Evolutionary conservation across 2,888 invertebrate species (phyloP), one percentile per base, ranked within the genome.

Genomic region (Physocephala rufipes): DNA sequence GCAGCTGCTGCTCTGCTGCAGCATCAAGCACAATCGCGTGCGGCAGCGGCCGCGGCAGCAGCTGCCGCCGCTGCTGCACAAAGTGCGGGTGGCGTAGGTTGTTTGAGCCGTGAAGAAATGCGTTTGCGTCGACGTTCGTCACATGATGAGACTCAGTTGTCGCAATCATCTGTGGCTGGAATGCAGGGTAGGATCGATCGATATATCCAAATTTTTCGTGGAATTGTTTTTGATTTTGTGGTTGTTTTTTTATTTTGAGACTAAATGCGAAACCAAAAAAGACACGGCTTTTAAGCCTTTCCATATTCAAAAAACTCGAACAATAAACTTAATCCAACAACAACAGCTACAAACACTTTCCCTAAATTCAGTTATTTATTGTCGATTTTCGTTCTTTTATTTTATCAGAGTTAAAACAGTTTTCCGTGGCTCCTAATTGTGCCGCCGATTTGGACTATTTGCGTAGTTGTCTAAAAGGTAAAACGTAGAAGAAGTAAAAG

Each of bases 401-500:
- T 36, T 55, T 73, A 53, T 65, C 74, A 85, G 85, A 80, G 75
- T 78, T 84, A 74, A 82, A 82, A 77, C 82, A 81, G 76, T 85
- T 85, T 77, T 80, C 80, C 43, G 74, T 84, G 78, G 85, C 86
- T 64, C 85, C 85, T 72, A 82, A 86, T 79, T 86, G 85, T 81
- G 81, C 84, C 66, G 83, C 85, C 71, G 85, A 85, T 76, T 82
- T 86, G 83, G 85, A 86, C 79, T 85, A 85, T 80, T 80, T 86
- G 77, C 83, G 86, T 81, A 84, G 83, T 80, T 86, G 84, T 80
- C 77, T 86, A 71, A 86, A 86, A 86, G 86, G 86, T 86, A 86
- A 85, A 73, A 26, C 28, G 9, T 21, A 19, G 36, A 47, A 64
- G 15, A n/a, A 26, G 43, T 30, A 3, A n/a, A n/a, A n/a, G n/a